Evolutionary conservation across 2,888 invertebrate genomes (phyloP).

Genomic region (Erannis defoliaria): DNA sequence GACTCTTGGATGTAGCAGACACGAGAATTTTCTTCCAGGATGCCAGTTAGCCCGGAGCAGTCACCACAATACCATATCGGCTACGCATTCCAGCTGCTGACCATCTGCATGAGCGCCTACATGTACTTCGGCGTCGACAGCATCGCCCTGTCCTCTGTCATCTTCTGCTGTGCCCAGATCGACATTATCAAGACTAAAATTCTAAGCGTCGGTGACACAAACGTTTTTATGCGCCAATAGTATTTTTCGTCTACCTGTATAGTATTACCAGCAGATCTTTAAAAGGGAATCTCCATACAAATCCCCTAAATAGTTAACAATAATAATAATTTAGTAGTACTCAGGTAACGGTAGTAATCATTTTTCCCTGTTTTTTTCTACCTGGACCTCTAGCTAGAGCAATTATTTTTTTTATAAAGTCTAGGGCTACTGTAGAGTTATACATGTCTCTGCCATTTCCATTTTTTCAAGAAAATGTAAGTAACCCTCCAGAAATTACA

Average conservation of each 20-base stretch:
- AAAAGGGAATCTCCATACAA: no score
- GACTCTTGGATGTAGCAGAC: no score
- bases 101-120: constrained; percentile 75
- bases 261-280: not conserved
- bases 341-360: no score
- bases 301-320: no score
- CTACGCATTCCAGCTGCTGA: constrained; percentile 69
- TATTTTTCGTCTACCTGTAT: not conserved
- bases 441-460: no score
- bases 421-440: no score
- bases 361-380: no score
- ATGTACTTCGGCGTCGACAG: constrained; percentile 82
- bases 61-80: constrained; percentile 72
- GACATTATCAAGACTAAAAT: constrained; percentile 77
- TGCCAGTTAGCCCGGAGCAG: constrained; percentile 68
- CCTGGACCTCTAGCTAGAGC: no score
- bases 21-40: constrained; percentile 62
- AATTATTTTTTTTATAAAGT: no score
- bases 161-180: constrained; percentile 77
- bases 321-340: no score
- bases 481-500: no score
- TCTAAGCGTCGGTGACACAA: constrained; percentile 59
- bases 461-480: no score
- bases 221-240: not conserved
- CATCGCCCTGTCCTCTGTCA: constrained; percentile 73